Evolutionary conservation across 2,888 invertebrate species (phyloP), one percentile per base, ranked within the genome.

Genomic region (Xylophagus ater): DNA sequence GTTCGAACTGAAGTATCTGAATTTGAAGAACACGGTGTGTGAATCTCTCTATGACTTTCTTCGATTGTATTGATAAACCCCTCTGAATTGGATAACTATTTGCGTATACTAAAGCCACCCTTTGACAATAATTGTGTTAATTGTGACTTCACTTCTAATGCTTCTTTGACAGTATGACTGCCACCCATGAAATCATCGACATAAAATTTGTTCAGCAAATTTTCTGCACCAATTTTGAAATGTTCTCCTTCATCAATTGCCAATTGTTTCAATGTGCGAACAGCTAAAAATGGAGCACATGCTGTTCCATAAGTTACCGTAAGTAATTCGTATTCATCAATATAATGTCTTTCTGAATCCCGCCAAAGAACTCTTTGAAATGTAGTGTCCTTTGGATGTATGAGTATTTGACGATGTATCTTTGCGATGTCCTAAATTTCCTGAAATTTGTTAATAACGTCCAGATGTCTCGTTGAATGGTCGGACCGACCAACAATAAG

Each of bases 361-460:
- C 47, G 41, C 30, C 36, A 48, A 2, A 48, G 18, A n/a, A 51
- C 45, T 7, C 45, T 20, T 18, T 49, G 46, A 26, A 38, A 47
- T 10, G 35, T 20, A 4, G 23, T 28, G 15, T 50, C 41, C 4
- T 28, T 17, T 2, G 38, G 39, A 4, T 44, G 30, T 2, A 47
- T 29, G 14, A 34, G 31, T 4, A 50, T 41, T 17, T 48, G 47
- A 2, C 46, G 41, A n/a, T 45, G 48, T 44, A 48, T 47, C 10
- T 49, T 48, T 15, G 44, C 20, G 3, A 49, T 39, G 18, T 51
- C 48, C 2, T 45, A 45, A 10, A 45, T 46, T 20, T 48, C 46
- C 0, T 45, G 47, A 10, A 36, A 48, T 12, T 34, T 18, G n/a
- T 41, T 1, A 45, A 15, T 1, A 48, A 9, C n/a, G 29, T 26